Evolutionary conservation across 2,113 vertebrate genomes (phyloP), one percentile per base, ranked within the genome.

Genomic region (Brachypodius melanocephalos): DNA sequence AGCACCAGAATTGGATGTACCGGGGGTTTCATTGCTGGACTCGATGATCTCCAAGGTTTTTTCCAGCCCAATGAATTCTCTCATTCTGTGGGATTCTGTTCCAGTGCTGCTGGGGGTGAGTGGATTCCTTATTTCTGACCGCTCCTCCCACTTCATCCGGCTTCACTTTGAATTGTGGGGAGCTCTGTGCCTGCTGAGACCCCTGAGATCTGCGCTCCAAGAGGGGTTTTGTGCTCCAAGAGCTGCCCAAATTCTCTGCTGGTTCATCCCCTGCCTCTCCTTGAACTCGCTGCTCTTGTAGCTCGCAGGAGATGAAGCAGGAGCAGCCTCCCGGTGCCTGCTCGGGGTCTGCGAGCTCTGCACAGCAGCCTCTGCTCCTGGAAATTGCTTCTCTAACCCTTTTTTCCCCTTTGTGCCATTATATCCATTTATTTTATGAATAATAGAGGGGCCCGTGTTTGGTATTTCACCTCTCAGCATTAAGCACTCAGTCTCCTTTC

Each of bases 361-460:
- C 75, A 34, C 52, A 42, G 71, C 67, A 57, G 15, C 15, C 73
- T 13, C 42, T 61, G 45, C 86, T 92, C 87, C 82, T 54, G 6
- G 38, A 84, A 90, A 95, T 92, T 86, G 72, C 26, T 83, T 88
- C 85, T 88, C 72, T 73, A 58, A 83, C 63, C 67, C 8, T 83
- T 88, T 72, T 91, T 11, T 9, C 42, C 54, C 61, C 43, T 81
- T 79, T 76, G 66, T 93, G 74, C 85, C 67, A n/a, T 95, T 86
- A 58, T 45, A 83, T 80, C 5, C 14, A 88, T 96, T 95, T 88
- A 86, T 96, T 96, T 89, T 88, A 77, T 92, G 92, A 85, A 67
- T 90, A 94, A 88, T 93, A 77, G 92, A 62, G 79, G 88, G 91
- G 58, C 63, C 79, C 19, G 0, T 54, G 59, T 90, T 96, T 93